Percentiles rank a stretch among this genome's conserved stretches.
Evolutionary conservation across 64 coral and sea anemone genomes (phyloP).

Genomic region (Montipora cactus): DNA sequence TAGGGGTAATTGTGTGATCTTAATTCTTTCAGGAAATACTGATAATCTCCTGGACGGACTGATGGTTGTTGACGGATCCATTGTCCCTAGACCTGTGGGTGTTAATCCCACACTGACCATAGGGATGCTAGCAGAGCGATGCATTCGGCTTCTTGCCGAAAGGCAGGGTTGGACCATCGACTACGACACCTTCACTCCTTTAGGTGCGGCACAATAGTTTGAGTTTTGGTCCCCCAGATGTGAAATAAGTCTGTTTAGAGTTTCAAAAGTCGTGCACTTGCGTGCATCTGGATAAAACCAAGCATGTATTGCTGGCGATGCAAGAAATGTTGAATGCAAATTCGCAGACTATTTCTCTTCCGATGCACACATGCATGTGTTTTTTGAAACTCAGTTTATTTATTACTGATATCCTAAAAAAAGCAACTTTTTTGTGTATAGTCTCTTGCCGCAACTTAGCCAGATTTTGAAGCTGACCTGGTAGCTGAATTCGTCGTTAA

Average conservation of each 20-base stretch:
- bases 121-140: conserved; percentile 8
- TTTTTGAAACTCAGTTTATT: too few relatives aligned
- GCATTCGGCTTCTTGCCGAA: conserved; percentile 29
- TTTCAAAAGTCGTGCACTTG: too few relatives aligned
- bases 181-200: conserved; percentile 45
- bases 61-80: conserved; percentile 22
- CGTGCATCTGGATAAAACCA: too few relatives aligned
- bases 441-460: too few relatives aligned
- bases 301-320: too few relatives aligned
- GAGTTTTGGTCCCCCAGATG: not conserved
- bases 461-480: too few relatives aligned
- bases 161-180: conserved; percentile 50
- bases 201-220: not conserved
- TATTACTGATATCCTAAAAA: too few relatives aligned
- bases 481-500: too few relatives aligned
- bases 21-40: not conserved
- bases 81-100: conserved; percentile 25
- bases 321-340: too few relatives aligned
- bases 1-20: not conserved
- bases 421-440: too few relatives aligned
- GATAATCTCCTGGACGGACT: not conserved
- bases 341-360: too few relatives aligned
- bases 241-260: not conserved
- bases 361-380: too few relatives aligned
- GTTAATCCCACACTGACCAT: conserved; percentile 35